Base-by-base conservation (phyloP, 2,888 invertebrate species). In the Xylocampa areola region DNA sequence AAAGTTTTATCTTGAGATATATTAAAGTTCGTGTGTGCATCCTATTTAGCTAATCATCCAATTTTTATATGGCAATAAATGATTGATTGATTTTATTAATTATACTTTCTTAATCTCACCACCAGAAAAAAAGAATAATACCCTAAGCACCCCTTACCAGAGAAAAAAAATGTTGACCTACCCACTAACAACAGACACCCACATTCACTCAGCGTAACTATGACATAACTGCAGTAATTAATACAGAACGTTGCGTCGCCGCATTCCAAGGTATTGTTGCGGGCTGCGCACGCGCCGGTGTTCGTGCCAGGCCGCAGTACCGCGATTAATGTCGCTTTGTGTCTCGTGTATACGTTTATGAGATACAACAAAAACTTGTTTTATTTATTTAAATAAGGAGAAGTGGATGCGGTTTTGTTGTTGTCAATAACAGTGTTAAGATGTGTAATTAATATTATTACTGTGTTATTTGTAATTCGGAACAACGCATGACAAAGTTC, bases 221-320 rank as follows among this genome's bases (percentile, higher is more conserved):
- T 66, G 69, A 66, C 57, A 66, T 68, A 59, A 55, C 60, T 17
- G 29, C 43, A 60, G 69, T 74, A 69, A 79, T 79, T 77, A 79
- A 75, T 65, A 71, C 64, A 48, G 57, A 48, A 54, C 65, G 62
- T 74, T 74, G 65, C 65, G 68, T 68, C 71, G 68, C 69, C 73
- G 77, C 84, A 86, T 86, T 85, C 85, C 85, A 66, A 64, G 72
- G 79, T 72, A 86, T 86, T 86, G 86, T 86, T 77, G 65, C 48
- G 53, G 59, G 40, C 35, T 54, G 60, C 53, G 76, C 76, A 65
- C 71, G 68, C 74, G 74, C 50, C 68, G 50, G 45, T 33, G 57
- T 64, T 54, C 68, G 43, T 50, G 45, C 66, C 61, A 32, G 25
- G 30, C 55, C 36, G 40, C 59, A 40, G 55, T 55, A 37, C 50